A percentile compares a stretch with the other conserved stretches of the same genome.
These are phyloP conservation scores for Mastomys coucha DNA, from an alignment of 2,113 vertebrate species.

Conservation along the genomic window DNA sequence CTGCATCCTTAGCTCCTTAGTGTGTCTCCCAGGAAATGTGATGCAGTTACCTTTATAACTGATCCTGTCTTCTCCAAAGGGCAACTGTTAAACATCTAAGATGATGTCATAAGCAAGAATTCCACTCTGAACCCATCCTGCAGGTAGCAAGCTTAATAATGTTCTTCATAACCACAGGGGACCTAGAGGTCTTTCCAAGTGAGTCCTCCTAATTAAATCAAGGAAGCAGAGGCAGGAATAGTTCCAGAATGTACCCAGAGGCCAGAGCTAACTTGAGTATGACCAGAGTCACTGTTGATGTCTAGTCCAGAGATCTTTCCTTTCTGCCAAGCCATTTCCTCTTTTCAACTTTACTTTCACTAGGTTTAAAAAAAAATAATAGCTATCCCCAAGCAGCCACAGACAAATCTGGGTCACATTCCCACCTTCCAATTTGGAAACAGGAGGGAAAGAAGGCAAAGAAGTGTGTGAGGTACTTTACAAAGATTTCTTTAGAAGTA, in stretches of 20 bases:
- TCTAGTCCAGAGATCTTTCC: not conserved
- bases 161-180: fast-evolving
- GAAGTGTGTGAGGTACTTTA: not conserved
- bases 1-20: not conserved
- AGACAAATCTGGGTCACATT: not conserved
- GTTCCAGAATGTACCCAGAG: not conserved
- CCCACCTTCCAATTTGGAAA: not conserved
- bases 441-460: not conserved
- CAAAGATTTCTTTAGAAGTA: not conserved
- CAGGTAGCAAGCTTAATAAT: not conserved
- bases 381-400: fast-evolving
- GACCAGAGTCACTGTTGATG: not conserved
- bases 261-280: not conserved
- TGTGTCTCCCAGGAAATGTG: not conserved
- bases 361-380: not conserved
- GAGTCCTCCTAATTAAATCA: not conserved
- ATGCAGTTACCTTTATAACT: not conserved
- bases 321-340: not conserved
- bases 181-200: not conserved
- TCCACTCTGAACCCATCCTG: not conserved
- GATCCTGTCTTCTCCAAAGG: not conserved
- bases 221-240: not conserved
- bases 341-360: not conserved
- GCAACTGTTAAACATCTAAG: fast-evolving
- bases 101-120: not conserved